Base-by-base conservation (phyloP, 30 jellyfish, hydroid and myxozoan species). In the Clytia hemisphaerica region DNA sequence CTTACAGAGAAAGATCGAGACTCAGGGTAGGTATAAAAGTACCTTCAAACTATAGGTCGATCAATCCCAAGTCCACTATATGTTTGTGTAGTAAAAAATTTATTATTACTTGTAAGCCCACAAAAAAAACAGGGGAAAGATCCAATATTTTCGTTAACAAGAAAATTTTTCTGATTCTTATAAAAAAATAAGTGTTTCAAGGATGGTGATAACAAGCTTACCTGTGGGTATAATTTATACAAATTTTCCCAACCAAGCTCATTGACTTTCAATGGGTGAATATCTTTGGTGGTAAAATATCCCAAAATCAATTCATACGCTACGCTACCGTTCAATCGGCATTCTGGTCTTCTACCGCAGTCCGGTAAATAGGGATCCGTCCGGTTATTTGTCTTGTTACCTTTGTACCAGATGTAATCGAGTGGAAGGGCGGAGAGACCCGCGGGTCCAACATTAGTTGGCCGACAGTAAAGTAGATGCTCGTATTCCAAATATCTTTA, bases 391-490 rank as follows among this genome's bases (percentile, higher is more conserved):
- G 49, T 70, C 15, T 73, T 35, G 10, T 38, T 32, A 2, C 95
- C 95, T 45, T 89, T 89, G 38, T 64, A 49, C 60, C 75, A 80
- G 27, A 89, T 59, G 47, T 51, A 49, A 60, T 80, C 92, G 2
- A 89, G 44, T 2, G 98, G 98, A 44, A 89, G 50, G 24, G 79
- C 98, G 47, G 95, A 76, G 5, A 89, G 64, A 31, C 98, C 98
- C 2, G 95, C 85, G 1, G 83, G 85, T 6, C 88, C 79, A 21
- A 37, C 82, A 21, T 48, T 57, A 36, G 80, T 91, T 32, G 98
- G 98, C 55, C 98, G 94, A 65, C 98, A 89, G 61, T 89, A 71
- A 29, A 75, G 80, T 74, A 25, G 71, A 61, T 89, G 98, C 65
- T 89, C 87, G 29, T 15, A 10, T 58, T 89, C 93, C 46, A 89